Evolutionary conservation across 2,888 invertebrate species (phyloP), one percentile per base, ranked within the genome.

Genomic region (Ornithoptera alexandrae): DNA sequence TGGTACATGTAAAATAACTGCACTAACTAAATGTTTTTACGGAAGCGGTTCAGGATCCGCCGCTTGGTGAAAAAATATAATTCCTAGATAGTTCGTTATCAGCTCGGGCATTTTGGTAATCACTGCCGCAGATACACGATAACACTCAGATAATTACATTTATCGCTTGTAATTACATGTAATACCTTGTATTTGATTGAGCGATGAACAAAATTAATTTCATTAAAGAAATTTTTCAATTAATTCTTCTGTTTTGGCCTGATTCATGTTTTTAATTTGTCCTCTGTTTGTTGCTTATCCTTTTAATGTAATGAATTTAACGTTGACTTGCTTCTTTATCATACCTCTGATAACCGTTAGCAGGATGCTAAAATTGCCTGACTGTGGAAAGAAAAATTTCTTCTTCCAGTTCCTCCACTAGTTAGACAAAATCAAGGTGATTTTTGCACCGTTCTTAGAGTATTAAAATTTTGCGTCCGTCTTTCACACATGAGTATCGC

Each of bases 91-190:
- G 65, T 68, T 20, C 12, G 62, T 72, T 71, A 72, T 72, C 71
- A 62, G 78, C 75, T 76, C 74, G 79, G 77, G 80, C 80, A 81
- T 85, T 88, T 84, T 77, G 81, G 85, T 89, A 90, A 90, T 90
- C 89, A 89, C 87, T 72, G 89, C 83, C 73, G 73, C 77, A 78
- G 79, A 84, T 81, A 85, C 83, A 84, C 79, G 87, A 87, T 87
- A 88, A 85, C 71, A 65, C 59, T 39, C 65, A 20, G 76, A 74
- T 80, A 77, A 80, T 76, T 77, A 76, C 75, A 72, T 75, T 78
- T 79, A 80, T 79, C 79, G 69, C 67, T 62, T 76, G 73, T 74
- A 78, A 81, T 80, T 79, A 77, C 78, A 73, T 81, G 80, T 80
- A 81, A 80, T 81, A 74, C 76, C 75, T 53, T 75, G 73, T 75